phyloP scores from a whole-genome alignment of 2,113 vertebrate species.

The Caranx ignobilis region DNA sequence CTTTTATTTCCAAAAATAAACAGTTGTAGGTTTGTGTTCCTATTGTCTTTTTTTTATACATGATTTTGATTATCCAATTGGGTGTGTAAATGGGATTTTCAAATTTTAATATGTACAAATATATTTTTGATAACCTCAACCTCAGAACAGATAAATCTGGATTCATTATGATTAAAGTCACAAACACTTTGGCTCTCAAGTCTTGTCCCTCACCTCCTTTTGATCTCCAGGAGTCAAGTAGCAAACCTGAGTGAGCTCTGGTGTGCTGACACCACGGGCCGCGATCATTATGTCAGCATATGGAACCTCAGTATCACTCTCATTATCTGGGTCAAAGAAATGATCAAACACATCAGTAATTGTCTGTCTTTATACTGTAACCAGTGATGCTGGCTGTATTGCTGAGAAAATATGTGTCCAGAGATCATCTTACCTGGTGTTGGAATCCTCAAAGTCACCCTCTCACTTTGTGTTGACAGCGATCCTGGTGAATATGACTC shows the following conservation, averaged over 20 bases:
- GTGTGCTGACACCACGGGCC: constrained; percentile 81
- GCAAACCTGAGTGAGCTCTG: constrained; percentile 78
- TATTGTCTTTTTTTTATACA: too few species aligned
- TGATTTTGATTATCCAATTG: too few species aligned
- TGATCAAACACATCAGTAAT: background rate
- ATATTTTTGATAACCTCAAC: too few species aligned
- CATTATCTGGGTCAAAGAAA: constrained; percentile 68
- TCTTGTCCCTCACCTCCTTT: constrained; percentile 67
- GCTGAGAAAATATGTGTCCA: background rate
- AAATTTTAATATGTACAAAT: too few species aligned
- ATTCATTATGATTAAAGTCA: constrained; percentile 6
- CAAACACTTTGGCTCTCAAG: background rate
- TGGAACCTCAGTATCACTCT: constrained; percentile 84
- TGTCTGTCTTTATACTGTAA: background rate
- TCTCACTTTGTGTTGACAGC: constrained; percentile 61
- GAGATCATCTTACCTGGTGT: constrained; percentile 61
- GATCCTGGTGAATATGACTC: constrained; percentile 35
- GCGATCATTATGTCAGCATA: constrained; percentile 87
- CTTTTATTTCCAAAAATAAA: too few species aligned
- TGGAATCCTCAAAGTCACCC: constrained; percentile 69
- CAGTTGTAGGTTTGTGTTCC: too few species aligned
- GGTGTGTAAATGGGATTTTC: too few species aligned
- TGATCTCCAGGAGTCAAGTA: constrained; percentile 63
- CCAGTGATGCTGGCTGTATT: background rate
- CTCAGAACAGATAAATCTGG: too few species aligned